Evolutionary conservation across 2,888 invertebrate species (phyloP).

Genomic region (Temnothorax ravouxi): DNA sequence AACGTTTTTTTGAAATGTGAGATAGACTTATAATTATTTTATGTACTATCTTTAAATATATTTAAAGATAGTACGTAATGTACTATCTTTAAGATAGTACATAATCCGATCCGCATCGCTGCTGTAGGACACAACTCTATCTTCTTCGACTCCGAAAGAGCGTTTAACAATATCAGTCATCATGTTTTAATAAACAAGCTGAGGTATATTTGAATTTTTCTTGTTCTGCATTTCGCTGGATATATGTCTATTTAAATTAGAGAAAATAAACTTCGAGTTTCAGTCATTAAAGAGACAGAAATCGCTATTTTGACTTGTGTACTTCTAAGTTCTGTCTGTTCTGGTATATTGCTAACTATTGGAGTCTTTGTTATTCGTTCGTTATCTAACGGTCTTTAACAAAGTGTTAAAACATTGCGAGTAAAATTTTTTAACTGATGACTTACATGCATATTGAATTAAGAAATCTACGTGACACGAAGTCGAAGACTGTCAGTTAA

Average conservation of each 20-base stretch:
- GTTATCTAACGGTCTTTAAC: not conserved
- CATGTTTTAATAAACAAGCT: not conserved
- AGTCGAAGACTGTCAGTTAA: not conserved
- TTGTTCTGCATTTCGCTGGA: not conserved
- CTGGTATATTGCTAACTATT: not conserved
- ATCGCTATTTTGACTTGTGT: not conserved
- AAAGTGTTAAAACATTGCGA: not conserved
- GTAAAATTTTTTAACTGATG: conserved; percentile 3
- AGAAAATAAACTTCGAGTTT: not conserved
- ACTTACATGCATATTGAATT: not conserved
- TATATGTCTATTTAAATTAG: not conserved
- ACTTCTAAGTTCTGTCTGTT: not conserved
- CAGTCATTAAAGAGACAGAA: not conserved
- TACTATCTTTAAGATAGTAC: too few relatives aligned
- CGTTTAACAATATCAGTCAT: not conserved
- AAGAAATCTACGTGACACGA: not conserved
- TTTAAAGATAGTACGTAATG: too few relatives aligned
- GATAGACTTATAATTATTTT: too few relatives aligned
- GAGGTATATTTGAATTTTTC: not conserved
- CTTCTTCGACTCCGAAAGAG: not conserved
- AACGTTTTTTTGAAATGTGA: too few relatives aligned
- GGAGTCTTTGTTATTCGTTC: not conserved
- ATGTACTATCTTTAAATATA: too few relatives aligned
- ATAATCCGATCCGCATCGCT: too few relatives aligned
- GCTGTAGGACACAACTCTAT: not conserved